phyloP scores from a whole-genome alignment of 2,888 invertebrate genomes.

The Lissonota sp. region DNA sequence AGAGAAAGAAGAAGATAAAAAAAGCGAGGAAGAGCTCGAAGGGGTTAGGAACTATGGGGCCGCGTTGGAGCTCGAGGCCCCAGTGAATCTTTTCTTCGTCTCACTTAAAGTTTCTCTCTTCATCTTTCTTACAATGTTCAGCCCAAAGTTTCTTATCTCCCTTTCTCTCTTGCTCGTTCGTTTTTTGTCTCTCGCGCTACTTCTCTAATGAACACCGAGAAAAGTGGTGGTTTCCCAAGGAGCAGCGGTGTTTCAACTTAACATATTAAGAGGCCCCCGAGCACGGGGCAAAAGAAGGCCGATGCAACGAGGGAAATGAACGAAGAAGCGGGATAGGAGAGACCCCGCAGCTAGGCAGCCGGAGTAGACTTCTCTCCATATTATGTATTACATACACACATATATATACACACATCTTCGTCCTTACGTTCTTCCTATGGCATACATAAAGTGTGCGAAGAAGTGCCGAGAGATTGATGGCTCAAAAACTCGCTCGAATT shows the following conservation, averaged over 20 bases:
- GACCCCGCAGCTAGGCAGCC: slow-evolving; percentile 23
- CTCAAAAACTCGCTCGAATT: slow-evolving; percentile 29
- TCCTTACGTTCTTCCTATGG: slow-evolving; percentile 19
- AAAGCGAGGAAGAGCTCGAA: slow-evolving; percentile 25
- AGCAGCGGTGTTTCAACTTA: slow-evolving; percentile 48
- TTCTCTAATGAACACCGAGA: slow-evolving; percentile 48
- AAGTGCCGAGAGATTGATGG: slow-evolving; percentile 55
- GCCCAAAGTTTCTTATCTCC: slow-evolving; percentile 33
- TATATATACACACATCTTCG: slow-evolving; percentile 6
- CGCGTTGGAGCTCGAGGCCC: not conserved
- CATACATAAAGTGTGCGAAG: slow-evolving; percentile 28
- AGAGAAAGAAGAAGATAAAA: not conserved
- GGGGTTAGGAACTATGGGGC: slow-evolving; percentile 26
- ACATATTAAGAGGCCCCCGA: slow-evolving; percentile 52
- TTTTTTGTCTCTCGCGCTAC: not conserved
- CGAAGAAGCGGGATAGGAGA: slow-evolving; percentile 12
- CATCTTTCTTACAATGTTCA: slow-evolving; percentile 3
- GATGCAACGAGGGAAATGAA: slow-evolving; percentile 40
- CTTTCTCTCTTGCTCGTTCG: not conserved
- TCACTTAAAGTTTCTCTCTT: slow-evolving; percentile 12
- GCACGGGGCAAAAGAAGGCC: not conserved
- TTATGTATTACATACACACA: not conserved
- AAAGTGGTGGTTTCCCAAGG: slow-evolving; percentile 39
- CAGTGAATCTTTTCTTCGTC: slow-evolving; percentile 45
- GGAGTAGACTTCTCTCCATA: slow-evolving; percentile 27